A percentile compares a stretch with the other conserved stretches of the same genome.
phyloP scores from a whole-genome alignment of 2,797 vertebrate species.

The Anas bernieri region DNA sequence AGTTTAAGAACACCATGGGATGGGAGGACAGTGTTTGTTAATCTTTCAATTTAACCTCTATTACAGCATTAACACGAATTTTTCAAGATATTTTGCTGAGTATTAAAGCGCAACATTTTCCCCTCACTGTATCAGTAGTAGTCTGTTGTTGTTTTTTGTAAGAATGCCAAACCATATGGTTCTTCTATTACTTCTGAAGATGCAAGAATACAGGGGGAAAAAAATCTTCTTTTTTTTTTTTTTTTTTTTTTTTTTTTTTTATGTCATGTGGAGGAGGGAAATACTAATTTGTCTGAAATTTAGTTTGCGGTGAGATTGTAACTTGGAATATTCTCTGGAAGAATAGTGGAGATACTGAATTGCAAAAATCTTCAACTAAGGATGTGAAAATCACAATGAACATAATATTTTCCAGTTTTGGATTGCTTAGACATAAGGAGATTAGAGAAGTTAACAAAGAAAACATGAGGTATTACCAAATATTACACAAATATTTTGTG shows the following conservation, averaged over 20 bases:
- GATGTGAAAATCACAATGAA: not conserved
- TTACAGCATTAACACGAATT: not conserved
- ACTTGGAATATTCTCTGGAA: not conserved
- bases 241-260: not conserved
- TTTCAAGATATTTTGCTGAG: not conserved
- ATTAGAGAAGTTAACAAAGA: not conserved
- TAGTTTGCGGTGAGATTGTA: not conserved
- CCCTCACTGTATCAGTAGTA: not conserved
- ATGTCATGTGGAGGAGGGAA: not conserved
- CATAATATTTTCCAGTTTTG: not conserved
- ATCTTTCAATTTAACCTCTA: constrained; percentile 10
- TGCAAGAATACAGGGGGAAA: not conserved
- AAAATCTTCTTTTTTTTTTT: not conserved
- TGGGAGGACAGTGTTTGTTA: not conserved
- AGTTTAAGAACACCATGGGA: not conserved
- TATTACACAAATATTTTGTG: too few species aligned
- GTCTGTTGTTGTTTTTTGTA: not conserved
- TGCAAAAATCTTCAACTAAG: not conserved
- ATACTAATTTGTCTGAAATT: not conserved
- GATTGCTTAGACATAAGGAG: not conserved
- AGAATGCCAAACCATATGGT: not conserved
- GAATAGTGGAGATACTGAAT: not conserved
- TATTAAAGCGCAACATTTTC: not conserved
- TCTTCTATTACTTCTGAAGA: not conserved
- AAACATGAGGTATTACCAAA: not conserved